Percentiles rank a stretch among this genome's conserved stretches.
Conservation (phyloP, 2,113 vertebrate species). For the Phocoena phocoena region DNA sequence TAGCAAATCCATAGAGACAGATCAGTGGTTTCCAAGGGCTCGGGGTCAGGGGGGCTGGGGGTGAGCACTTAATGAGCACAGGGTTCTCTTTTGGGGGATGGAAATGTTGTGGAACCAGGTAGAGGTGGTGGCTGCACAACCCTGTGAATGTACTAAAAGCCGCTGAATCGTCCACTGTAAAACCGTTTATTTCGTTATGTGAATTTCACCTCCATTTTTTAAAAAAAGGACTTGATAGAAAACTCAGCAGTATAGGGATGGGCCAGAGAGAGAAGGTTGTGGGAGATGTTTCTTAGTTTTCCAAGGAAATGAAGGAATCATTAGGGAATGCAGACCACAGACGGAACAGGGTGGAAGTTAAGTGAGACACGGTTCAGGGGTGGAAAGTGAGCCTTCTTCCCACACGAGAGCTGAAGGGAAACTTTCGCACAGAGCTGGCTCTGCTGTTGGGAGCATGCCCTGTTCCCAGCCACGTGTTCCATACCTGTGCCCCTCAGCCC, state of each 20-base stretch:
- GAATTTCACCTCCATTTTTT: background rate
- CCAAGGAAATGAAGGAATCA: background rate
- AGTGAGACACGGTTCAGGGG: background rate
- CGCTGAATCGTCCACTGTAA: no score
- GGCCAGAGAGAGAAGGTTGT: background rate
- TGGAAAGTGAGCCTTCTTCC: no score
- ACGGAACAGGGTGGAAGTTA: fast-evolving
- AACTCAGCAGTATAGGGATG: background rate
- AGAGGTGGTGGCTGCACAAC: background rate
- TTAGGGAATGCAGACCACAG: no score
- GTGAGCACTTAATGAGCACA: no score
- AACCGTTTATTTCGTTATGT: background rate
- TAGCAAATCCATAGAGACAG: background rate
- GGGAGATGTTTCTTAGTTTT: background rate
- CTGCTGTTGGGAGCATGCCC: background rate
- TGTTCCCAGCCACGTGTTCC: background rate
- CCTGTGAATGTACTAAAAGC: background rate
- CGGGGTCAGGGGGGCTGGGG: background rate
- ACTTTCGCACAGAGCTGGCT: background rate
- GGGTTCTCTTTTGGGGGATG: background rate
- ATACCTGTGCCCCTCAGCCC: background rate
- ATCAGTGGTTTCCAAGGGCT: background rate
- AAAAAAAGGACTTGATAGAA: background rate
- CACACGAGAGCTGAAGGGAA: background rate
- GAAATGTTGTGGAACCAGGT: background rate